phyloP scores from a whole-genome alignment of 1,140 invertebrate species.

The Nasonia vitripennis region DNA sequence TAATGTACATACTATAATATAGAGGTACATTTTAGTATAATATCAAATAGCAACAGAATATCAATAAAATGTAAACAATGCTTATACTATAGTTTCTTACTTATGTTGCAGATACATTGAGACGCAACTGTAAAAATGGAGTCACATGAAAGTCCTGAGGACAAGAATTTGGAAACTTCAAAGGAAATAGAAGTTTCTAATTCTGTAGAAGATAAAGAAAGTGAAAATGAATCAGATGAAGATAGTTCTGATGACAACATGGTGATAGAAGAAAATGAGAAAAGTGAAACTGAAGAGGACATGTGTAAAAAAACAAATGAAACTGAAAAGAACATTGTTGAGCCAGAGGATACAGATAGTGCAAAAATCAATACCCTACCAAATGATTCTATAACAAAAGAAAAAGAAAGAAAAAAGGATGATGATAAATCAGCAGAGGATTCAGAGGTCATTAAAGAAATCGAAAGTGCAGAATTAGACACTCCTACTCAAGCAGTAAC shows the following conservation, averaged over 20 bases:
- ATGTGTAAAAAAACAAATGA: background rate
- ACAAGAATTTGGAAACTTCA: conserved; percentile 35
- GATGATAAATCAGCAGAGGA: background rate
- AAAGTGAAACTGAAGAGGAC: conserved; percentile 17
- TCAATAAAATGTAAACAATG: conserved; percentile 47
- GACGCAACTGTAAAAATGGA: conserved; percentile 31
- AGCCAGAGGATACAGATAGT: conserved; percentile 25
- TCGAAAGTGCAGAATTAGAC: conserved; percentile 27
- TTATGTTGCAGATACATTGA: conserved; percentile 37
- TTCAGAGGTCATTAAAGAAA: conserved; percentile 20
- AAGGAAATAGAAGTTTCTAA: conserved; percentile 45
- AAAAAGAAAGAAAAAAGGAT: conserved; percentile 38
- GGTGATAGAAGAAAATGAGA: conserved; percentile 30
- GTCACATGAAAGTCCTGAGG: conserved; percentile 38
- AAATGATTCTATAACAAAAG: conserved; percentile 27
- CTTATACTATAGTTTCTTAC: conserved; percentile 12
- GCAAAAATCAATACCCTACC: conserved; percentile 46
- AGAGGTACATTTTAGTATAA: conserved; percentile 22
- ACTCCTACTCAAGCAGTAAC: background rate
- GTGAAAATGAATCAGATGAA: conserved; percentile 29
- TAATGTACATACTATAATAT: conserved; percentile 46
- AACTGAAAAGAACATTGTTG: background rate
- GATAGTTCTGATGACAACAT: conserved; percentile 16
- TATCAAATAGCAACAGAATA: conserved; percentile 40
- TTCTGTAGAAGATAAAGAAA: conserved; percentile 35